Base-by-base conservation (phyloP, 2,888 invertebrate genomes). In the Halictus quadricinctus region DNA sequence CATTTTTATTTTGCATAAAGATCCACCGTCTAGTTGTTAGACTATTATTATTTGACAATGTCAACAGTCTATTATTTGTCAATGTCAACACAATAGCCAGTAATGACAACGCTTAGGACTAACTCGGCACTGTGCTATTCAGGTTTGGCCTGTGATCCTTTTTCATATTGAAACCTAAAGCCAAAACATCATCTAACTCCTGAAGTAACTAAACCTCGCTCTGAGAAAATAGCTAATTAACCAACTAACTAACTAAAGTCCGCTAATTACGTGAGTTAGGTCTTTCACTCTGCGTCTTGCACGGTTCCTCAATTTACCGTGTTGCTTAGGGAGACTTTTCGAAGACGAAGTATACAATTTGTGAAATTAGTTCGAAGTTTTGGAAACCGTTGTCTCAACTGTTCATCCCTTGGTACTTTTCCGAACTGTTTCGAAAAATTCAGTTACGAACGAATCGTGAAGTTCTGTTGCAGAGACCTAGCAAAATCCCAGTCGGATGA, bases 241-340 rank as follows among this genome's bases (percentile, higher is more conserved):
- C 29, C 64, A 29, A 64, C 64, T 29, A 64, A 29, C 64, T 64
- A 6, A 29, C 64, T 64, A 6, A 64, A 64, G 64, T 64, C 64
- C 64, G 25, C 64, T 64, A 64, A 64, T 29, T 64, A 25, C 64
- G n/a, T 15, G 64, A 64, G 64, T 64, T 64, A 64, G 64, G 64
- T 29, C 29, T 64, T 64, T 5, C 13, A 15, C 64, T 50, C 6
- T 7, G 64, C 6, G 6, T 15, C 64, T 54, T 54, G 29, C 64
- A 15, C 29, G 64, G 54, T n/a, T 54, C 54, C 21, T 54, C 21
- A 54, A 54, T 54, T 54, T 29, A 64, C 64, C 64, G 2, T 29
- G 64, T 29, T 64, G 29, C 64, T 64, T 29, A 64, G 64, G 15
- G 2, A 15, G 25, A 64, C 25, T 13, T 7, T 13, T 6, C 29